These are phyloP conservation scores for Meriones unguiculatus DNA, from an alignment of 2,113 vertebrate species.

Conservation along the genomic window DNA sequence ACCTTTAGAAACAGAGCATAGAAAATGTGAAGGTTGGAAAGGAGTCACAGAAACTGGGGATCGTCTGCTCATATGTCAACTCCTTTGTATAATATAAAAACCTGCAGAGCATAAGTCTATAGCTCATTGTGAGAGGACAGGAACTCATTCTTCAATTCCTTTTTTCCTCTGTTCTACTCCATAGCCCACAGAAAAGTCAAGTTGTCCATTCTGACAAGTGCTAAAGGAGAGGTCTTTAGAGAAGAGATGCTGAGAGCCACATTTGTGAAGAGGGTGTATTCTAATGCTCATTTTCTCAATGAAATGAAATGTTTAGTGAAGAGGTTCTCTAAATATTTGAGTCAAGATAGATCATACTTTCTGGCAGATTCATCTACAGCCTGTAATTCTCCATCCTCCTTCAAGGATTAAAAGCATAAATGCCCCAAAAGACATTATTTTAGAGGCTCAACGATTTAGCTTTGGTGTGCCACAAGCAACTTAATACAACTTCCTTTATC, in stretches of 20 bases:
- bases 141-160: not conserved
- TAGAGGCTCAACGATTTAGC: not conserved
- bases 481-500: not conserved
- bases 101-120: rapidly evolving
- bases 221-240: not conserved
- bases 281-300: not conserved
- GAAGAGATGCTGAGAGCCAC: not conserved
- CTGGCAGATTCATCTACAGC: not conserved
- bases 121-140: not conserved
- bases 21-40: not conserved
- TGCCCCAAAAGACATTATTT: not conserved
- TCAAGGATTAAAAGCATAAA: not conserved
- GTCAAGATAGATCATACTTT: not conserved
- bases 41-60: not conserved
- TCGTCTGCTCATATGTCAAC: not conserved
- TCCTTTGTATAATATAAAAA: not conserved
- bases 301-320: not conserved
- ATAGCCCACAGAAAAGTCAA: not conserved
- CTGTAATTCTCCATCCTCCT: not conserved
- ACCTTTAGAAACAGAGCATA: not conserved
- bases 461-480: not conserved
- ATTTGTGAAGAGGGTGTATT: not conserved
- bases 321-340: not conserved
- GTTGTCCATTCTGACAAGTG: not conserved
- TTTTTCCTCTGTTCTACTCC: not conserved